Base-by-base conservation (phyloP, 2,113 vertebrate species). In the Pelmatolapia mariae region DNA sequence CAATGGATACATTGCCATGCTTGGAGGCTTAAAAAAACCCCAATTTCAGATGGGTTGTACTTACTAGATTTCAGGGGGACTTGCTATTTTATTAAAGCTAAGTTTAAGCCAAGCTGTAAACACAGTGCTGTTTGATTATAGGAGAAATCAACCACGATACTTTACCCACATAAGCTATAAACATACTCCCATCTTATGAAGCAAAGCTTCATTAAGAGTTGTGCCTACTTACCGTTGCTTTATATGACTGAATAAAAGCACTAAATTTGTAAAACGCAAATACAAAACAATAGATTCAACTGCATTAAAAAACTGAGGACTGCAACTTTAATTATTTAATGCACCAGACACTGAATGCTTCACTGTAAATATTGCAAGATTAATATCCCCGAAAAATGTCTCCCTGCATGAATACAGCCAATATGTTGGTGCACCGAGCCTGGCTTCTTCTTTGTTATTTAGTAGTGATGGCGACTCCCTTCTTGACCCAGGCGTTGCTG, bases 401-500 rank as follows among this genome's bases (percentile, higher is more conserved):
- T 76, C 10, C n/a, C 38, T 36, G 29, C 47, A 1, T n/a, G n/a
- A 5, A 85, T 7, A 81, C 1, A 4, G 40, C 45, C 11, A 10
- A 40, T 61, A 4, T 54, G 16, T 31, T 9, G 26, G 19, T 50
- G 50, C 45, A 47, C 10, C 0, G 10, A 54, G 16, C 6, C 4
- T 11, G 10, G 40, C 43, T 66, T 59, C 52, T 81, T 87, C 19
- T 36, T 61, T 16, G 18, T 94, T 47, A 96, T 89, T 96, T 96
- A 18, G 95, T 96, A 10, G 85, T 91, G 24, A 97, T 93, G 78
- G 96, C 95, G 12, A 92, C 96, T 33, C 93, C 94, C 86, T 95
- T 96, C 89, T 96, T 96, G 76, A 94, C 78, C 96, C 97, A 96
- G 78, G 95, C 83, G 8, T 96, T 94, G 87, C 81, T 94, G 89